Evolutionary conservation across 2,113 vertebrate species (phyloP).

Genomic region (Osmerus mordax): DNA sequence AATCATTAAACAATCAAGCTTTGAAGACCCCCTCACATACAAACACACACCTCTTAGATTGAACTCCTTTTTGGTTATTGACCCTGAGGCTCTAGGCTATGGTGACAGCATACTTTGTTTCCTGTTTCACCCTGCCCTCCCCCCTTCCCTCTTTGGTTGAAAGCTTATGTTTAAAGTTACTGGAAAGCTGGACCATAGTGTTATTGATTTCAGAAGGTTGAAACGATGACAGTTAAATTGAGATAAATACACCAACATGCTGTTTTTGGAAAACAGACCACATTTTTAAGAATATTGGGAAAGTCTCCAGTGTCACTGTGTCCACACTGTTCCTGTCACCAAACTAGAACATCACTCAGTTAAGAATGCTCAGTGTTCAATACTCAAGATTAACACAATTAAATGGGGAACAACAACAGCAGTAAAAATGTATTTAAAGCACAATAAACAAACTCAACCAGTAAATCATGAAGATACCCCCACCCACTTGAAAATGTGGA

Average conservation of each 20-base stretch:
- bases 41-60: slow-evolving; percentile 11
- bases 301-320: no score
- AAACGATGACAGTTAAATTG: slow-evolving; percentile 21
- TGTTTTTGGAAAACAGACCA: slow-evolving; percentile 1
- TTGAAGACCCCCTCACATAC: slow-evolving; percentile 19
- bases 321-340: background rate
- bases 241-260: slow-evolving; percentile 18
- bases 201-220: slow-evolving; percentile 34
- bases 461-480: no score
- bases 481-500: no score
- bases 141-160: background rate
- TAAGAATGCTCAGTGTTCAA: background rate
- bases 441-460: no score
- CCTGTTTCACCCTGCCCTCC: slow-evolving; percentile 6
- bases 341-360: background rate
- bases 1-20: slow-evolving; percentile 41
- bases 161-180: slow-evolving; percentile 16
- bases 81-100: slow-evolving; percentile 1
- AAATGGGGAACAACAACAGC: no score
- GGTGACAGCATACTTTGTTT: slow-evolving; percentile 31
- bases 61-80: slow-evolving; percentile 16
- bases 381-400: no score
- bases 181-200: slow-evolving; percentile 17
- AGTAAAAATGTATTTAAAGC: no score
- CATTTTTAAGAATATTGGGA: no score